phyloP scores from a whole-genome alignment of 2,113 vertebrate genomes.

The Entelurus aequoreus region DNA sequence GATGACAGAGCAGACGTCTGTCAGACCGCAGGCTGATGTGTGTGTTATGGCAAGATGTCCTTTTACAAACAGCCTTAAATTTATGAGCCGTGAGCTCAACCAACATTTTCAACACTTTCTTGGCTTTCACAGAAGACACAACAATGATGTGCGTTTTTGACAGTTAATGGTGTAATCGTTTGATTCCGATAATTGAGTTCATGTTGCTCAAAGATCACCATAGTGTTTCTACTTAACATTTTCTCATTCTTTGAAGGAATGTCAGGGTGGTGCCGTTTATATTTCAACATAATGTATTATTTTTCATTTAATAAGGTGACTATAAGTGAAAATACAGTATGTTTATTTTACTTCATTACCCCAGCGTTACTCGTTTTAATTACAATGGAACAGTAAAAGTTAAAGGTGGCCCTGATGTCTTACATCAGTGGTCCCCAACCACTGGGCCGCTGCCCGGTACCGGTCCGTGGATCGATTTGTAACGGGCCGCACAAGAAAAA shows the following conservation, averaged over 20 bases:
- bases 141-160: constrained; percentile 8
- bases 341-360: background rate
- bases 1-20: constrained; percentile 40
- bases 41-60: constrained; percentile 48
- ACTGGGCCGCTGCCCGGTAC: too few relatives aligned
- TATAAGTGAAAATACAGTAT: background rate
- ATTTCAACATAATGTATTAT: background rate
- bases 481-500: too few relatives aligned
- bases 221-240: background rate
- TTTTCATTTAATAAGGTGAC: background rate
- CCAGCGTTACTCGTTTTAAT: too few relatives aligned
- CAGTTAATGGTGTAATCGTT: constrained; percentile 9
- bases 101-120: constrained; percentile 9
- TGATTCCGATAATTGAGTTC: constrained; percentile 2
- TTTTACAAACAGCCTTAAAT: constrained; percentile 34
- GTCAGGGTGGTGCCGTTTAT: background rate
- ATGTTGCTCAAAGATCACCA: background rate
- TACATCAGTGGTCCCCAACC: too few relatives aligned
- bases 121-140: constrained; percentile 16
- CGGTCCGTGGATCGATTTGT: too few relatives aligned
- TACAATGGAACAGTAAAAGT: too few relatives aligned
- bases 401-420: too few relatives aligned
- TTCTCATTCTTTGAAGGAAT: background rate
- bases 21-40: constrained; percentile 29
- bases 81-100: constrained; percentile 11